These are phyloP conservation scores for Galeopsomyia nigrocyanea DNA, from an alignment of 2,888 invertebrate species.

Conservation along the genomic window DNA sequence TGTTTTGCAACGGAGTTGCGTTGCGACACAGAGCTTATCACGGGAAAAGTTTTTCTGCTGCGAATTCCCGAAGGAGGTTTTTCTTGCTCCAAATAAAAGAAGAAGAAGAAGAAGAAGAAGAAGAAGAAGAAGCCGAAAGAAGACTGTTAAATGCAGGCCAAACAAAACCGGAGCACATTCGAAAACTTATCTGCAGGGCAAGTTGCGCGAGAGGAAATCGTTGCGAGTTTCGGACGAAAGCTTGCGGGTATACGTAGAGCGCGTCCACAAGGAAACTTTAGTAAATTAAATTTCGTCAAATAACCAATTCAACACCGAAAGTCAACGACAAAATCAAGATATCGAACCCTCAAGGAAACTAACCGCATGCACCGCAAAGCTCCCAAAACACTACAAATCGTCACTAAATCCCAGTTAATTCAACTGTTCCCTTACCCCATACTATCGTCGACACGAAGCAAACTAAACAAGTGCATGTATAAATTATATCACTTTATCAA, in stretches of 20 bases:
- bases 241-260: not conserved
- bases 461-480: conserved; percentile 32
- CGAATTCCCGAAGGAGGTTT: conserved; percentile 43
- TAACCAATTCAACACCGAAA: no score
- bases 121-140: no score
- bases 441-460: no score
- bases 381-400: not conserved
- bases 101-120: no score
- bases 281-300: not conserved
- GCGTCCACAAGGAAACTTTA: not conserved
- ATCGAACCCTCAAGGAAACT: no score
- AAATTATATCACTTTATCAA: conserved; percentile 40
- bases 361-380: not conserved
- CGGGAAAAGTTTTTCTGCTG: conserved; percentile 52
- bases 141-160: conserved; percentile 39
- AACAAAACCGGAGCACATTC: conserved; percentile 10
- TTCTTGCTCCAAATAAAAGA: conserved; percentile 8
- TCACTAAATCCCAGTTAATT: conserved; percentile 14
- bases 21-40: conserved; percentile 52
- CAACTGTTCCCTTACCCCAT: not conserved
- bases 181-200: conserved; percentile 19
- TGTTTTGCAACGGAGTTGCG: conserved; percentile 12
- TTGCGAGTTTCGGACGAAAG: not conserved
- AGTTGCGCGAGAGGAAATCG: not conserved
- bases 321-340: no score